Evolutionary conservation across 2,888 invertebrate species (phyloP), one percentile per base, ranked within the genome.

Genomic region (Caenorhabditis japonica): DNA sequence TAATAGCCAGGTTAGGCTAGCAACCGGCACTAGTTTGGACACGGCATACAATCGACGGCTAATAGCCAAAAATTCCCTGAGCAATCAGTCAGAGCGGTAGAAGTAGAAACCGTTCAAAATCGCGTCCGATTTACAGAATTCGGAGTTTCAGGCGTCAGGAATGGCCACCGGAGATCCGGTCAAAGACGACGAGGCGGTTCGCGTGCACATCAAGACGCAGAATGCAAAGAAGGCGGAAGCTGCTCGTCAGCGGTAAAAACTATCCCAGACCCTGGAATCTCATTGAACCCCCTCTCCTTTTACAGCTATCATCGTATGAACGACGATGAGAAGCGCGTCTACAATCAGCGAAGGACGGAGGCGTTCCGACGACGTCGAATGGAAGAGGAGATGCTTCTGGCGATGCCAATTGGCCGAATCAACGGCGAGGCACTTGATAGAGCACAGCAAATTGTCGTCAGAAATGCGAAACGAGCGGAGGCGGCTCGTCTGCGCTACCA

Each of bases 161-260:
- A 61, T 74, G 39, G 56, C 70, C 1, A 81, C 79, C 5, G 82
- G 82, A 0, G 82, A 82, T 44, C 78, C 80, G 13, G 34, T 71
- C 33, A 79, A 78, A 49, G 86, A 86, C 43, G 82, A 84, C 21
- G 85, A 84, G 41, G 84, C 82, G 5, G 82, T 84, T 27, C 62
- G 81, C 19, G 58, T 66, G 3, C 82, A 86, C 56, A 81, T 87
- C 52, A 84, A 83, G 73, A 82, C 81, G 19, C 81, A 82, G 61
- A 86, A 86, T 61, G 80, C 83, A 4, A 86, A 84, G 76, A 86
- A 86, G 68, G 86, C 86, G 3, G 84, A 85, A 43, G 85, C 85
- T n/a, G 86, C 86, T n/a, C 62, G 86, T 39, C 73, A 70, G 17
- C 38, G 83, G 78, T 80, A 38, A 17, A 53, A 51, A 15, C 13